Conservation (phyloP, 1,140 invertebrate genomes). For the Drosophila elegans region DNA sequence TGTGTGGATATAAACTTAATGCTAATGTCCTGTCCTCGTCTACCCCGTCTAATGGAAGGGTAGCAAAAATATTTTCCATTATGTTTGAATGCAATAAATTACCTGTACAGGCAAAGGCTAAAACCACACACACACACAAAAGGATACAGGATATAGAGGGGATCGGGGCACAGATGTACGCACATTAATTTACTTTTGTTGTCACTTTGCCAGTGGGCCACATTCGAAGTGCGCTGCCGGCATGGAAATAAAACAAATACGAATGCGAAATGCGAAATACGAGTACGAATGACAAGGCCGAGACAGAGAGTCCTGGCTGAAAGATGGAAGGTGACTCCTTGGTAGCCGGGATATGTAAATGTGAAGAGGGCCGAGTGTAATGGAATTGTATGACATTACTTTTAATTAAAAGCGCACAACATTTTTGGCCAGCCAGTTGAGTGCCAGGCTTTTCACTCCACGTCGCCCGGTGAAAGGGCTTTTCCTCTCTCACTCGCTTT, state of each 20-base stretch:
- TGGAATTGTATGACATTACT: slow-evolving; percentile 84
- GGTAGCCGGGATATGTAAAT: slow-evolving; percentile 76
- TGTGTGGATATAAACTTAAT: slow-evolving; percentile 79
- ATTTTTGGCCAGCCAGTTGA: slow-evolving; percentile 73
- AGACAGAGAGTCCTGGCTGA: slow-evolving; percentile 35
- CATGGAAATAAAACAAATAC: slow-evolving; percentile 80
- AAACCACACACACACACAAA: slow-evolving; percentile 54
- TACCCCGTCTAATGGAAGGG: slow-evolving; percentile 57
- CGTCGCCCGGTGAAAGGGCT: slow-evolving; percentile 36
- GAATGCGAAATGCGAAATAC: slow-evolving; percentile 62
- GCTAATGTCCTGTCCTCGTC: slow-evolving; percentile 70
- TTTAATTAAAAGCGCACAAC: slow-evolving; percentile 84
- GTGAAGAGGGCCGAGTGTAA: slow-evolving; percentile 73
- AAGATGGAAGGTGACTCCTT: slow-evolving; percentile 31
- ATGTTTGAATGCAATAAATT: slow-evolving; percentile 84
- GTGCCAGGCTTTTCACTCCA: slow-evolving; percentile 49
- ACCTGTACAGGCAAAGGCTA: slow-evolving; percentile 78
- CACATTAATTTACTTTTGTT: slow-evolving; percentile 84
- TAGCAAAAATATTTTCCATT: slow-evolving; percentile 80
- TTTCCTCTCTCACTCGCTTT: slow-evolving; percentile 39
- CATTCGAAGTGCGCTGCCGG: slow-evolving; percentile 78
- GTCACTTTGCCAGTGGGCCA: slow-evolving; percentile 82
- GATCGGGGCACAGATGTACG: slow-evolving; percentile 61
- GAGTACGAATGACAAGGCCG: slow-evolving; percentile 78
- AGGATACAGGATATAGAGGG: slow-evolving; percentile 9